Evolutionary conservation across 92 coral and sea anemone species (phyloP), one percentile per base, ranked within the genome.

Genomic region (Actinernus sp.): DNA sequence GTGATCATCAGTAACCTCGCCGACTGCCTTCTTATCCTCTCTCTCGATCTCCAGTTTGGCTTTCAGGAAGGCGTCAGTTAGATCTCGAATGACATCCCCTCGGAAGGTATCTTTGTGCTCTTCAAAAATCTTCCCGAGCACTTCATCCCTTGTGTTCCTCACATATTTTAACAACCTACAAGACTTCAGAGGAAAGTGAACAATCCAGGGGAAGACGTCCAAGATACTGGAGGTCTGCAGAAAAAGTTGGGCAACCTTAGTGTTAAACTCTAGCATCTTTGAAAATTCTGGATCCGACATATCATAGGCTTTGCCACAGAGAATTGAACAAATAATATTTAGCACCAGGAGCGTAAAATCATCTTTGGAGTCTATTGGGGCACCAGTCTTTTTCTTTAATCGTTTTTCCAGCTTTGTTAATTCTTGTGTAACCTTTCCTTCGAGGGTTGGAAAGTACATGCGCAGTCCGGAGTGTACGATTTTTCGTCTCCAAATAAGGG

Each of bases 271-370:
- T 54, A 83, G 52, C 20, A 87, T 78, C 31, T 87, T 82, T 30
- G 49, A 45, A 41, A 89, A 89, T 32, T 89, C 92, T 37, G 90
- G 88, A 31, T 89, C 92, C 10, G 73, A 77, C 13, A 79, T 38
- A 20, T 57, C 61, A 44, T 85, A 89, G 17, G 87, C 59, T 34
- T 79, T 68, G 6, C 96, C 96, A 39, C 59, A 89, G 12, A 84
- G 69, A 16, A 70, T 46, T 29, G 85, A 62, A 32, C 90, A 89
- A 31, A 89, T 79, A 11, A 84, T 81, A 37, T 89, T 89, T 51
- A 89, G 56, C 18, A 84, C 31, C 2, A 85, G 46, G 11, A 73
- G 82, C 18, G 49, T 45, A 22, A 89, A 43, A 26, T 89, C 84
- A 38, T 68, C 62, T 41, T 73, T 76, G 58, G 93, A 61, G 52